Base-by-base conservation (phyloP, 53 echinoderm and acorn worm species). In the Zoroaster sp. region DNA sequence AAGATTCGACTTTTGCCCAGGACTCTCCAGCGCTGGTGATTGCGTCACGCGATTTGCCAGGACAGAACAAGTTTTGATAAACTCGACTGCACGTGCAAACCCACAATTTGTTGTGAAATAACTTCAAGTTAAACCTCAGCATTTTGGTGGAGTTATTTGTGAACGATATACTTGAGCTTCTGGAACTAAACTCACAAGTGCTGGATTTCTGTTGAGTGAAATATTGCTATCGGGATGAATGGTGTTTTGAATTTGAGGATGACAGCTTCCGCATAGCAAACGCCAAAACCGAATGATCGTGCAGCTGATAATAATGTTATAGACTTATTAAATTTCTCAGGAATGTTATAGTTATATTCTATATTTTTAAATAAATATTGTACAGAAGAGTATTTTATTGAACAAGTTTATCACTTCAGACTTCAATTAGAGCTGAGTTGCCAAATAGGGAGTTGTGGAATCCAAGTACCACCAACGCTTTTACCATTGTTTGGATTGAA, bases 331-430 rank as follows among this genome's bases (percentile, higher is more conserved):
- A 0, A 39, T 43, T 43, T 70, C 85, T 85, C 85, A 85, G 85
- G 85, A 85, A 85, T 85, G 70, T 35, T 51, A 51, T 21, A 46
- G 20, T 66, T 36, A 71, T 85, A 85, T 69, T 85, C 85, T 66
- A 15, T 46, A 42, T 65, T 68, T 85, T 17, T n/a, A 13, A 40
- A 59, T 78, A 85, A 70, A 78, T 78, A 85, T 35, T 52, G 49
- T 71, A 51, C 69, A 85, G 51, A 52, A 43, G 47, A 34, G 35
- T 71, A 66, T 71, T 36, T n/a, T 83, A 31, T 12, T 18, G 49
- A 66, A 14, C 3, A 49, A 76, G 3, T 5, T n/a, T n/a, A n/a
- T n/a, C n/a, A n/a, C n/a, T n/a, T n/a, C n/a, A n/a, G 63, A 15
- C 63, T 59, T 12, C 11, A 28, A 25, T 25, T 10, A 54, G 25